These are phyloP conservation scores for Andrena flavipes DNA, from an alignment of 2,888 invertebrate species.

Conservation along the genomic window DNA sequence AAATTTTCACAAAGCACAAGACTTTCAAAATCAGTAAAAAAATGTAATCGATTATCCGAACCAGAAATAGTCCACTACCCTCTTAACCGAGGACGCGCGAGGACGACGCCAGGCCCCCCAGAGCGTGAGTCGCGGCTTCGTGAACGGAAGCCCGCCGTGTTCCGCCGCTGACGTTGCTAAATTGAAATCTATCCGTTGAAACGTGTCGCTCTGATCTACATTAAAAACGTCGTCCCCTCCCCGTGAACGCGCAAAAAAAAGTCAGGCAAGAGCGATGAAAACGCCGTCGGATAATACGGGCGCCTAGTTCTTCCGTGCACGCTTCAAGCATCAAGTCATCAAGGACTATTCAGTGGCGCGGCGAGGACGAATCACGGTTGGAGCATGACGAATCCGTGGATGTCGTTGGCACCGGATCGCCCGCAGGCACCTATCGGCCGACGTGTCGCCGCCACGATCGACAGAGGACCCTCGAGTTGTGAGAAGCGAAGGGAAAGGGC, in stretches of 20 bases:
- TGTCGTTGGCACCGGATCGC: conserved; percentile 60
- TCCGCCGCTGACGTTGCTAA: conserved; percentile 44
- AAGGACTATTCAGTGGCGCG: conserved; percentile 76
- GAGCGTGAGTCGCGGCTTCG: background rate
- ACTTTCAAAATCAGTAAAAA: too few species aligned
- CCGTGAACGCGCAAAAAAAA: conserved; percentile 5
- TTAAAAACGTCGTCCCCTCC: conserved; percentile 24
- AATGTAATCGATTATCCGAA: too few species aligned
- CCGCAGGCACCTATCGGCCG: too few species aligned
- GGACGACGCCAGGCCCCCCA: background rate
- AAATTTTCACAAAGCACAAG: too few species aligned
- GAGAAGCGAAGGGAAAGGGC: conserved; percentile 55
- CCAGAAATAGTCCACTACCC: too few species aligned
- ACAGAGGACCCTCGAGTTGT: conserved; percentile 60
- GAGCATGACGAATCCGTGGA: conserved; percentile 72
- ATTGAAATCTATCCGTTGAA: conserved; percentile 42
- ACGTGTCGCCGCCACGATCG: conserved; percentile 54
- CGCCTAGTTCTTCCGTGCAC: conserved; percentile 50
- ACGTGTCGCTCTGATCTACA: conserved; percentile 41
- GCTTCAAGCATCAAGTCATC: conserved; percentile 84
- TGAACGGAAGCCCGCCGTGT: conserved; percentile 31
- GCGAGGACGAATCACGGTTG: conserved; percentile 68
- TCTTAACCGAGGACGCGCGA: too few species aligned
- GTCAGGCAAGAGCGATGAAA: conserved; percentile 25
- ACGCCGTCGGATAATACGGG: conserved; percentile 48